phyloP scores from a whole-genome alignment of 2,888 invertebrate genomes.

The Agrochola macilenta region DNA sequence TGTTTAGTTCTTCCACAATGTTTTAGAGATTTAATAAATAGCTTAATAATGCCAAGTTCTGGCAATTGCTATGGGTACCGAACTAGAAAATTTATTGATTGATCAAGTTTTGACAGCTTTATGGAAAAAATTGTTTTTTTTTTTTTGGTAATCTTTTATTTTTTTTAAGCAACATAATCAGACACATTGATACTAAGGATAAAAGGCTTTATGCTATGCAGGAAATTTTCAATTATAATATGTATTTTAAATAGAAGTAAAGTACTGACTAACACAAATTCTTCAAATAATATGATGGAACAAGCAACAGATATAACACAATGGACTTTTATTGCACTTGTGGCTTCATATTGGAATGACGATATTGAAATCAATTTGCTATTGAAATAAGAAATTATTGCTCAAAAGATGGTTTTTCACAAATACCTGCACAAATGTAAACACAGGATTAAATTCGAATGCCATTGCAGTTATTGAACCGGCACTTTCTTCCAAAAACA shows the following conservation, averaged over 20 bases:
- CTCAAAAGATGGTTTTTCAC: neutral
- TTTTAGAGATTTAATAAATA: neutral
- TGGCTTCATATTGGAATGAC: constrained; percentile 3
- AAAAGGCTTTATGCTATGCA: neutral
- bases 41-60: neutral
- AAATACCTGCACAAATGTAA: constrained; percentile 57
- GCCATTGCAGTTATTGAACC: constrained; percentile 36
- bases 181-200: constrained; percentile 9
- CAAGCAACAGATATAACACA: constrained; percentile 2
- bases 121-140: too few relatives aligned
- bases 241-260: neutral
- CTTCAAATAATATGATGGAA: neutral
- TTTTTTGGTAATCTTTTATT: too few relatives aligned
- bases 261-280: neutral
- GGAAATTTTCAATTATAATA: constrained; percentile 15
- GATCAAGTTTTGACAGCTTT: neutral
- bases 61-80: neutral
- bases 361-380: neutral
- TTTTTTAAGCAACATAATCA: neutral
- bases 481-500: constrained; percentile 24
- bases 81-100: neutral
- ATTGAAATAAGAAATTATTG: neutral
- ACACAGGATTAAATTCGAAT: constrained; percentile 57
- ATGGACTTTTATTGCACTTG: constrained; percentile 5
- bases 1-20: neutral